Evolutionary conservation across 2,113 vertebrate species (phyloP), one percentile per base, ranked within the genome.

Genomic region (Pseudopipra pipra): DNA sequence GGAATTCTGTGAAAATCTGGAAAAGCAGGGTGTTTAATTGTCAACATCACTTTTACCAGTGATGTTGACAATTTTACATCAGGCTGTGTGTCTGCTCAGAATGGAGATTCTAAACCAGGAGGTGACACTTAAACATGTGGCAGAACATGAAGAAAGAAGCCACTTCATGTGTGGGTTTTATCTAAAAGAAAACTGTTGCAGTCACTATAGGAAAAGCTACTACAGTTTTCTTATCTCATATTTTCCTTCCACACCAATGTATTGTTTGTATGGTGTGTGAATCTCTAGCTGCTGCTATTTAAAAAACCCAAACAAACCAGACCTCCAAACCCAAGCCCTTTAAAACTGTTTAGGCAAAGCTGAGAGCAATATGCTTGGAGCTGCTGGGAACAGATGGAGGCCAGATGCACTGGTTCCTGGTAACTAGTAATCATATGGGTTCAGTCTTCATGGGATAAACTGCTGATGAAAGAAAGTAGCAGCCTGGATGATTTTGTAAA

Each of bases 331-430:
- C 51, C 25, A 81, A 77, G 51, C 39, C 6, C 5, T 77, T 87
- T 39, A 52, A 49, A 95, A 56, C 47, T 65, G 51, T 63, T 74
- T 2, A 75, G 73, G 55, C 59, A 87, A 78, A 87, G 33, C 56
- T 47, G 74, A 66, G 56, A 74, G 47, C 73, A 54, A 8, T 58
- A 21, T 39, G 58, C 62, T 88, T 72, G 59, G 49, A 83, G 58
- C 58, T 92, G 37, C 75, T 66, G 55, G 72, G 88, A 74, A 14
- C 88, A 90, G 85, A 80, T 80, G 85, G 85, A 85, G 58, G 51
- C 62, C 88, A 85, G 94, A 73, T 87, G 71, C 59, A 83, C 58
- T 73, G 13, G 31, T 37, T 87, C 68, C 49, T 89, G n/a, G 9
- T 62, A 76, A 44, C 77, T 75, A 52, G 49, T 93, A 15, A 51